These are phyloP conservation scores for Sipha maydis DNA, from an alignment of 2,888 invertebrate genomes.

Conservation along the genomic window DNA sequence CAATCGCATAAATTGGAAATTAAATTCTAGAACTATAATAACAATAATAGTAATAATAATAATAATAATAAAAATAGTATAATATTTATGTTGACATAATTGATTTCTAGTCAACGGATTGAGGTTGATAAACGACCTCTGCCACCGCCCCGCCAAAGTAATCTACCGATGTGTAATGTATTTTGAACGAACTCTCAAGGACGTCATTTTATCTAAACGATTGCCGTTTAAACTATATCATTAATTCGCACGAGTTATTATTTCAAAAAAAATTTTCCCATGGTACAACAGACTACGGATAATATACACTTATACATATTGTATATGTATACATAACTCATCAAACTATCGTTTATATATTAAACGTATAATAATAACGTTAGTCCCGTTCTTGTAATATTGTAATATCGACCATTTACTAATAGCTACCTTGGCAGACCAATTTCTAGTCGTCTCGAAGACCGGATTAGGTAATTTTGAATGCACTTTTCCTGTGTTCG, in stretches of 20 bases:
- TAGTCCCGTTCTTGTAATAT: neutral
- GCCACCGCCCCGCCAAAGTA: neutral
- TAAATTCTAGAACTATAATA: neutral
- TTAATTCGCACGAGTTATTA: slow-evolving; percentile 40
- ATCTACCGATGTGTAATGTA: neutral
- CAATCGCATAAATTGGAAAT: neutral
- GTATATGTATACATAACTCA: slow-evolving; percentile 25
- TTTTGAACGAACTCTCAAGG: slow-evolving; percentile 6
- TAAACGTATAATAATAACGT: slow-evolving; percentile 36
- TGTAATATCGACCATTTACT: slow-evolving; percentile 18
- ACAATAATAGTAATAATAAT: neutral
- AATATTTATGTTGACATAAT: neutral
- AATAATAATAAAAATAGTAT: neutral
- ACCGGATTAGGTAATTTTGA: slow-evolving; percentile 40
- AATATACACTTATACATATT: neutral
- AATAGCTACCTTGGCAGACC: slow-evolving; percentile 40
- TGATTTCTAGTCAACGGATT: slow-evolving; percentile 20
- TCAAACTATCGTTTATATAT: slow-evolving; percentile 28
- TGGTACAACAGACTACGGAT: neutral
- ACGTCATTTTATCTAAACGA: slow-evolving; percentile 34
- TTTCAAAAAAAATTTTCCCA: slow-evolving; percentile 37
- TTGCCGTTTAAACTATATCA: slow-evolving; percentile 26
- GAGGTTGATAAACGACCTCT: slow-evolving; percentile 14
- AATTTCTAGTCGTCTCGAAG: slow-evolving; percentile 24
- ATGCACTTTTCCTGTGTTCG: slow-evolving; percentile 24